A percentile compares a stretch with the other conserved stretches of the same genome.
phyloP scores from a whole-genome alignment of 2,888 invertebrate genomes.

The Sthenelais limicola region DNA sequence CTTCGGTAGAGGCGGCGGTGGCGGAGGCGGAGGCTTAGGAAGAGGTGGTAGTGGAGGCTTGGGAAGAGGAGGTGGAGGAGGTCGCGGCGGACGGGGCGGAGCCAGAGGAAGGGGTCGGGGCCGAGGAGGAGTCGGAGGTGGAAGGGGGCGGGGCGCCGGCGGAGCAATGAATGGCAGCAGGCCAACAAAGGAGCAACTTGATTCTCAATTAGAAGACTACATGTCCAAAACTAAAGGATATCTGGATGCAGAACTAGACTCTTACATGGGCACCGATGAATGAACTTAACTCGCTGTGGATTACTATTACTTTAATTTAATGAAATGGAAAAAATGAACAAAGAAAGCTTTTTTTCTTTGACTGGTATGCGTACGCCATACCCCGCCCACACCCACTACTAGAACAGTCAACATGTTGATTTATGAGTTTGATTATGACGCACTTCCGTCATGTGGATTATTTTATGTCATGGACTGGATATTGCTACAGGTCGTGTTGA shows the following conservation, averaged over 20 bases:
- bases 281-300: not conserved
- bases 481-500: no score
- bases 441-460: no score
- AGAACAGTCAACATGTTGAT: no score
- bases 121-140: conserved; percentile 42
- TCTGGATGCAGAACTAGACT: conserved; percentile 77
- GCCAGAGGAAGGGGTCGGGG: not conserved
- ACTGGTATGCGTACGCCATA: no score
- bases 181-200: conserved; percentile 78
- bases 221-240: conserved; percentile 79
- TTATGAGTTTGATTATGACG: no score
- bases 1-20: conserved; percentile 52
- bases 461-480: no score
- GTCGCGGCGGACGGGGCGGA: not conserved
- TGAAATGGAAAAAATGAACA: not conserved
- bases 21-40: conserved; percentile 54
- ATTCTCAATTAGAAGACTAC: conserved; percentile 81
- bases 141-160: conserved; percentile 46
- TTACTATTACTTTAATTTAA: not conserved
- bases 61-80: conserved; percentile 50
- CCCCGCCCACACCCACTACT: no score
- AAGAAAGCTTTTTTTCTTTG: not conserved
- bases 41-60: conserved; percentile 50
- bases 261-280: conserved; percentile 73
- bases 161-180: conserved; percentile 37